phyloP scores from a whole-genome alignment of 2,797 vertebrate genomes.

The Vireo griseus region DNA sequence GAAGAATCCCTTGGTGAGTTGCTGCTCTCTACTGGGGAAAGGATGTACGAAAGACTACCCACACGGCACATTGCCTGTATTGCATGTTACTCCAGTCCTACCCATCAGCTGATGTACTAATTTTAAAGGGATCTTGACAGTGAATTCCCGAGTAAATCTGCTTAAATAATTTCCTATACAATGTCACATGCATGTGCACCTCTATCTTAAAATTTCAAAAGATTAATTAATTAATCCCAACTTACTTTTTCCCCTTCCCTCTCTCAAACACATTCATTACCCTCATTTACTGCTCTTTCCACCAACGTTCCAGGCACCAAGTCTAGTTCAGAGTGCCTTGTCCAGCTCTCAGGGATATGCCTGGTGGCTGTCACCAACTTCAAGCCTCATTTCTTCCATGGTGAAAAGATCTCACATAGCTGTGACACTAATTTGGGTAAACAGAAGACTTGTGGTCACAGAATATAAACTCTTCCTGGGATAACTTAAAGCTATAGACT shows the following conservation, averaged over 20 bases:
- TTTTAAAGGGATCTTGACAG: not conserved
- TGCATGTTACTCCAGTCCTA: not conserved
- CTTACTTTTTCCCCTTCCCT: not conserved
- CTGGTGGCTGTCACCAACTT: not conserved
- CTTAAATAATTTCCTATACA: fast-evolving
- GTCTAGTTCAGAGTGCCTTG: not conserved
- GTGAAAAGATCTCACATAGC: not conserved
- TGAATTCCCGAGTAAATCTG: not conserved
- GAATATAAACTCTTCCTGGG: not conserved
- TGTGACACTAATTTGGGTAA: not conserved
- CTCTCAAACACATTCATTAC: not conserved
- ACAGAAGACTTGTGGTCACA: not conserved
- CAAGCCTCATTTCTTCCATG: not conserved
- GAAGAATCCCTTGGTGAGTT: slow-evolving; percentile 30
- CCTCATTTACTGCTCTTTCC: not conserved
- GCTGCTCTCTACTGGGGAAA: slow-evolving; percentile 74
- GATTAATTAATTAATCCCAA: not conserved
- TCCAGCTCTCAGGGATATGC: not conserved
- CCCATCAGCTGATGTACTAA: not conserved
- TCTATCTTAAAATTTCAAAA: not conserved
- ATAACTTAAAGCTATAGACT: not conserved
- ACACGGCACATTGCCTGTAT: not conserved
- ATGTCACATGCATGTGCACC: not conserved
- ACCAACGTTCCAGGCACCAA: not conserved
- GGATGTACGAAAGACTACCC: not conserved